phyloP scores from a whole-genome alignment of 2,888 invertebrate species.

The Tryphoninae sp. region DNA sequence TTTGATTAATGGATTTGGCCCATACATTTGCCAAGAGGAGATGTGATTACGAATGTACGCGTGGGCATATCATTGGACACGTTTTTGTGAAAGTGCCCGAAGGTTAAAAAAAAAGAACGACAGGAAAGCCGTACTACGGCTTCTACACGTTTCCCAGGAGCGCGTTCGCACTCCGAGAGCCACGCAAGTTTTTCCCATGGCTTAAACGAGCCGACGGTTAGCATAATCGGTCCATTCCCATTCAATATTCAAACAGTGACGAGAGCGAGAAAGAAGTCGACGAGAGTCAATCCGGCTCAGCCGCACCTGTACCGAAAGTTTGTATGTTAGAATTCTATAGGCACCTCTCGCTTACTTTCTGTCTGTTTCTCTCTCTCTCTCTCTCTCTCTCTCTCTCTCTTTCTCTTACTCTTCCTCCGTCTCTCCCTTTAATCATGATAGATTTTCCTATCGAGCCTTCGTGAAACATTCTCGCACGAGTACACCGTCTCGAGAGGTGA shows the following conservation, averaged over 20 bases:
- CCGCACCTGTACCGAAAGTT: conserved; percentile 72
- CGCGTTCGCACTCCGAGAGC: conserved; percentile 51
- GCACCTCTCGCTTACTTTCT: conserved; percentile 11
- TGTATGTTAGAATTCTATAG: conserved; percentile 67
- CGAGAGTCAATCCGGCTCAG: conserved; percentile 54
- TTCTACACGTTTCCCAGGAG: conserved; percentile 56
- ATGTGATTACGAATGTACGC: conserved; percentile 33
- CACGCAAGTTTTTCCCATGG: conserved; percentile 60
- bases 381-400: conserved; percentile 4
- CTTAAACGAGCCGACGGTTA: conserved; percentile 69
- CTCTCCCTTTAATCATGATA: conserved; percentile 20
- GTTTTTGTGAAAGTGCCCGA: conserved; percentile 47
- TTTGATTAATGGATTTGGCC: conserved; percentile 53
- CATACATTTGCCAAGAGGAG: conserved; percentile 29
- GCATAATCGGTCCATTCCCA: conserved; percentile 77
- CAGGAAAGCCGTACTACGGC: neutral
- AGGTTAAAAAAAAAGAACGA: conserved; percentile 13
- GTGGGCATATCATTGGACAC: conserved; percentile 47
- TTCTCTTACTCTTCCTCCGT: conserved; percentile 11
- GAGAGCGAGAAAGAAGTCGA: conserved; percentile 28
- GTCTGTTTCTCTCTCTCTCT: conserved; percentile 17
- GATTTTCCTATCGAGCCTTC: conserved; percentile 34
- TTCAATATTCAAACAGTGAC: conserved; percentile 69
- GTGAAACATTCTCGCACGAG: neutral
- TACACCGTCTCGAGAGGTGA: conserved; percentile 59